Evolutionary conservation across 2,888 invertebrate species (phyloP), one percentile per base, ranked within the genome.

Genomic region (Chrysolina haemoptera): DNA sequence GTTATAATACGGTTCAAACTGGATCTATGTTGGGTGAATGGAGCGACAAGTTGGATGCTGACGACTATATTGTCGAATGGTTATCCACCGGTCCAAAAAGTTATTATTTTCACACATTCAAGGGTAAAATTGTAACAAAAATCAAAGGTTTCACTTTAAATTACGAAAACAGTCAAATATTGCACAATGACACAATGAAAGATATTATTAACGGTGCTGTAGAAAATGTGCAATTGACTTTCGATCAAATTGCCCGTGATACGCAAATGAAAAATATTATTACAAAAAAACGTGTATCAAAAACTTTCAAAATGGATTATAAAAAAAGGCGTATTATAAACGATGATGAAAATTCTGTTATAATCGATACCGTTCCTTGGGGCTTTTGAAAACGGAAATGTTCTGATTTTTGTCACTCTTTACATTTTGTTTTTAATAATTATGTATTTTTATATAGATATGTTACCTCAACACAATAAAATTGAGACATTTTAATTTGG

Each of bases 61-160:
- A 67, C 46, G 71, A 71, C 43, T 78, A 70, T 50, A 76, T 74
- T 55, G 50, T 41, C 18, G 78, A 78, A 18, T 78, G 76, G 72
- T 10, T 71, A 74, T 76, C 73, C 22, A 73, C 73, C 14, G 71
- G 68, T 14, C 74, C 77, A 12, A 71, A 75, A 41, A 68, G 66
- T 69, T 77, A 75, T 68, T 74, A 22, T 43, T 74, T 22, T 43
- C 63, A 70, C 20, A 73, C 73, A 14, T n/a, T 41, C 14, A 70
- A 62, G 22, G 73, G 73, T 62, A 71, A 73, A 62, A 70, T 70
- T 35, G 70, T 73, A 35, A 71, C 59, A 40, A 73, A 64, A 64
- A 70, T 70, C 35, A 63, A 70, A 64, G 63, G 64, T n/a, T 75
- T 75, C 59, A 72, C 70, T n/a, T 66, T 74, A 68, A 74, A 74